These are phyloP conservation scores for Strigamia transsilvanica DNA, from an alignment of 2,888 invertebrate species.

Conservation along the genomic window DNA sequence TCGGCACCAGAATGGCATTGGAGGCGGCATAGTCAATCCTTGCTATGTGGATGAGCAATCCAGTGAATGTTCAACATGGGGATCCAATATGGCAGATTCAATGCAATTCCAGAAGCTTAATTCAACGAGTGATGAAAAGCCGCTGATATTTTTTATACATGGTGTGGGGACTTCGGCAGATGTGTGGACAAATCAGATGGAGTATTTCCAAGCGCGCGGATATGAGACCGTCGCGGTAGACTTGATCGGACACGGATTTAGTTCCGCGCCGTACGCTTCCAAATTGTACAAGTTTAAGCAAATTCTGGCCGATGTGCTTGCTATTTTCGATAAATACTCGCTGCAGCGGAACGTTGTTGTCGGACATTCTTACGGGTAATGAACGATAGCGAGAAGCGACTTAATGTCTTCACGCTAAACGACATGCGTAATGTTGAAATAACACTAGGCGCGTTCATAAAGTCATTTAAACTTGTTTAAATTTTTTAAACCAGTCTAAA, in stretches of 20 bases:
- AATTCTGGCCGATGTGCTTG: slow-evolving; percentile 70
- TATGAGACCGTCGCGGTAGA: slow-evolving; percentile 74
- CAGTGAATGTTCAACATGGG: slow-evolving; percentile 53
- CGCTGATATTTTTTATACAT: slow-evolving; percentile 71
- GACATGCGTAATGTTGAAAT: too few species aligned
- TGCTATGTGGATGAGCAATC: not conserved
- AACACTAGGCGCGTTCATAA: too few species aligned
- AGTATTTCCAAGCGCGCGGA: slow-evolving; percentile 69
- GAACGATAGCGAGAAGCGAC: too few species aligned
- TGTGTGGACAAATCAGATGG: slow-evolving; percentile 71
- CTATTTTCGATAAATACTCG: slow-evolving; percentile 72
- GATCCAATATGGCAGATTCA: slow-evolving; percentile 52
- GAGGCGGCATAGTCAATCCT: not conserved
- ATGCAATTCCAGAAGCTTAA: slow-evolving; percentile 42
- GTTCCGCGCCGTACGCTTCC: slow-evolving; percentile 69
- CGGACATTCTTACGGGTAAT: slow-evolving; percentile 75
- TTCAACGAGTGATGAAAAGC: slow-evolving; percentile 24
- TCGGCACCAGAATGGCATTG: not conserved
- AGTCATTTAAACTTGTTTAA: too few species aligned
- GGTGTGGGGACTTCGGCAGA: slow-evolving; percentile 74
- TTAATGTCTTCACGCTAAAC: too few species aligned
- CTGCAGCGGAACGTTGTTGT: slow-evolving; percentile 71
- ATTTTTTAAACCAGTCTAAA: too few species aligned
- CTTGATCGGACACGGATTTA: slow-evolving; percentile 74
- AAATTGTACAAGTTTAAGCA: slow-evolving; percentile 71